phyloP scores from a whole-genome alignment of 2,797 vertebrate genomes.

The Megalops cyprinoides region DNA sequence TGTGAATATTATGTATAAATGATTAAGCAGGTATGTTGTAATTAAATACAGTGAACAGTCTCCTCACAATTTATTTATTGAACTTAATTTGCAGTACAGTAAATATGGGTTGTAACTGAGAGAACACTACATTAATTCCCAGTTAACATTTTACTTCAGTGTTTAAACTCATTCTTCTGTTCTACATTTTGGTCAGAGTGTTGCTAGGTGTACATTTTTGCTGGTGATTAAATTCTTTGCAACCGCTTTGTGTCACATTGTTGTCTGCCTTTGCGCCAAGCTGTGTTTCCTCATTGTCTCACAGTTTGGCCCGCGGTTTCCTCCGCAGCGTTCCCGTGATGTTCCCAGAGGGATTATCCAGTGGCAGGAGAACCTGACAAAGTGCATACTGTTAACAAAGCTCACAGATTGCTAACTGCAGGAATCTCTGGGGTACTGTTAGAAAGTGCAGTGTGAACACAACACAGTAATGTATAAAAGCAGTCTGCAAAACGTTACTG shows the following conservation, averaged over 20 bases:
- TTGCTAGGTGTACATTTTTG: slow-evolving; percentile 10
- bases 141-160: slow-evolving; percentile 2
- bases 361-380: slow-evolving; percentile 84
- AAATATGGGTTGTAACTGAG: not conserved
- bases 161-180: not conserved
- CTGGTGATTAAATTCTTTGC: slow-evolving; percentile 2
- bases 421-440: not conserved
- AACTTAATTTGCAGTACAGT: not conserved
- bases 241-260: not conserved
- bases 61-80: slow-evolving; percentile 6
- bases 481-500: not conserved
- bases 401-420: not conserved
- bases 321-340: slow-evolving; percentile 87
- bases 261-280: not conserved
- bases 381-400: slow-evolving; percentile 5
- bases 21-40: slow-evolving; percentile 3
- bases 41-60: slow-evolving; percentile 1
- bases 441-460: not conserved
- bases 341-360: slow-evolving; percentile 89
- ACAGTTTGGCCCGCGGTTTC: slow-evolving; percentile 68
- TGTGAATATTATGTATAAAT: not conserved
- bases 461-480: not conserved
- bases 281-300: slow-evolving; percentile 30
- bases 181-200: not conserved
- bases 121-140: not conserved